Evolutionary conservation across 1,140 invertebrate genomes (phyloP).

Genomic region (Drosophila bocqueti): DNA sequence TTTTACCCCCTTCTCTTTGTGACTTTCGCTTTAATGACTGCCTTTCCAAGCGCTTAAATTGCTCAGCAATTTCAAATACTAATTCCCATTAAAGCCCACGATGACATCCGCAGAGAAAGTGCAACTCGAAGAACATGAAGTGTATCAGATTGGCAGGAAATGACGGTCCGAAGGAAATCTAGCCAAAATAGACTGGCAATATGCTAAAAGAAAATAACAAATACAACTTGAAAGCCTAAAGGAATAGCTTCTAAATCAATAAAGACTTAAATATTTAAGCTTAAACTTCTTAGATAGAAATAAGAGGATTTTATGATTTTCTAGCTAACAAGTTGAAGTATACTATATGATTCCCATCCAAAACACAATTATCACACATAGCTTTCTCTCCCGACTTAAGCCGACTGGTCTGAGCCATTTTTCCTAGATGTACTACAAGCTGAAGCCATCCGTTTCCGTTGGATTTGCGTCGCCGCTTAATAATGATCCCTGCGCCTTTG

Average conservation of each 20-base stretch:
- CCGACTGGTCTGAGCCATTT: conserved; percentile 10
- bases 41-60: conserved; percentile 62
- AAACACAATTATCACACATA: conserved; percentile 19
- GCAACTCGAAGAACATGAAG: neutral
- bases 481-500: conserved; percentile 50
- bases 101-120: conserved; percentile 5
- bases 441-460: conserved; percentile 35
- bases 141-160: neutral
- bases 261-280: neutral
- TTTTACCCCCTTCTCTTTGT: neutral
- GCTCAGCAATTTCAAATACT: conserved; percentile 38
- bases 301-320: neutral
- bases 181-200: neutral
- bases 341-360: neutral
- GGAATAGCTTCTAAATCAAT: neutral
- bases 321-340: neutral
- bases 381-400: neutral
- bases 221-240: neutral
- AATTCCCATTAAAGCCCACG: conserved; percentile 40
- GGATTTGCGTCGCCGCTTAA: conserved; percentile 48
- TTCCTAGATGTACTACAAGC: conserved; percentile 7
- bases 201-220: neutral
- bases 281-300: neutral
- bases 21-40: conserved; percentile 63
- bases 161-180: neutral